These are phyloP conservation scores for Drosophila elegans DNA, from an alignment of 1,140 invertebrate genomes.

Conservation along the genomic window DNA sequence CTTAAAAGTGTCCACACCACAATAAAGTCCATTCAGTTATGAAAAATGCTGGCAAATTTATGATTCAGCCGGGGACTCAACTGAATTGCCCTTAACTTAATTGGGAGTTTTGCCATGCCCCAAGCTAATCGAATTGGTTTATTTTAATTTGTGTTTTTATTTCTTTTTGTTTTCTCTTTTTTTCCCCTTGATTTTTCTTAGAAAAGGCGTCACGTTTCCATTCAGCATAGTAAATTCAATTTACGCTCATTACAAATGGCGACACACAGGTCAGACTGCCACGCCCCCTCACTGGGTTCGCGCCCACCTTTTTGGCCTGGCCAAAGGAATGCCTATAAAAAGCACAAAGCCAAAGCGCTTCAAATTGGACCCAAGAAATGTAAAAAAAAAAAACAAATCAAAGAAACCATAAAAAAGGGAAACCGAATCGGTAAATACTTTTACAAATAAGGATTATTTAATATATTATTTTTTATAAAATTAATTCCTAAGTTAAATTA, in stretches of 20 bases:
- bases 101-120: slow-evolving; percentile 4
- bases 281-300: neutral
- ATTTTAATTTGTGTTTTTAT: slow-evolving; percentile 52
- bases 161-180: neutral
- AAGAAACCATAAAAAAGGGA: neutral
- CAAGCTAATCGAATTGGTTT: slow-evolving; percentile 54
- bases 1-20: too few relatives aligned
- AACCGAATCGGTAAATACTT: neutral
- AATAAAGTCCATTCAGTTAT: too few relatives aligned
- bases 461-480: neutral
- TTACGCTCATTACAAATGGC: slow-evolving; percentile 46
- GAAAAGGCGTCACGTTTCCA: slow-evolving; percentile 35
- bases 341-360: slow-evolving; percentile 18
- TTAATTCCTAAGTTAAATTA: too few relatives aligned
- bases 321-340: slow-evolving; percentile 26
- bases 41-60: neutral
- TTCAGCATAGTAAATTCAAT: slow-evolving; percentile 39
- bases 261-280: slow-evolving; percentile 21
- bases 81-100: slow-evolving; percentile 9
- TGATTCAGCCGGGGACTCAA: neutral
- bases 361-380: neutral
- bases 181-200: neutral
- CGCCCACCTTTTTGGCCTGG: neutral
- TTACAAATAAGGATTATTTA: neutral
- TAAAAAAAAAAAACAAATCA: neutral